Conservation (phyloP, 92 coral and sea anemone genomes). For the Zoanthus sociatus region DNA sequence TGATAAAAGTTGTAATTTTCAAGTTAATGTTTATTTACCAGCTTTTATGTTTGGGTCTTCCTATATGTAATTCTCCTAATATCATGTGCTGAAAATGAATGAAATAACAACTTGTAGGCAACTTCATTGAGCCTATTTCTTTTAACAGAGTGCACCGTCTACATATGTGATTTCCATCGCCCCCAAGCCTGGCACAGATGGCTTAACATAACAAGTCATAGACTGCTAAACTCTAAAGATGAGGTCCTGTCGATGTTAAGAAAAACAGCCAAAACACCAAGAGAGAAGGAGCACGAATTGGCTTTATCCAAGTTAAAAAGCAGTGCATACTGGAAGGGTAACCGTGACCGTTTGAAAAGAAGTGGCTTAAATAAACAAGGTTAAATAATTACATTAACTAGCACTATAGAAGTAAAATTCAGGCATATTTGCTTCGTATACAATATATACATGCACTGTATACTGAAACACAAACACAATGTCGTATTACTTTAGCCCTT, state of each 20-base stretch:
- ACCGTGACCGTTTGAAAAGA: neutral
- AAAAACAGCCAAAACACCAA: neutral
- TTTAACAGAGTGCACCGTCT: neutral
- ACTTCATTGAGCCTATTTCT: neutral
- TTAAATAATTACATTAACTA: neutral
- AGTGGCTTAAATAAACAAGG: neutral
- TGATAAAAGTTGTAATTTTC: neutral
- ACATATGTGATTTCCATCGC: conserved; percentile 45
- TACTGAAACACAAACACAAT: neutral
- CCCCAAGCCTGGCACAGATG: conserved; percentile 57
- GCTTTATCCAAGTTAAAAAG: neutral
- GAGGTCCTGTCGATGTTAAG: neutral
- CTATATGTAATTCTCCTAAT: neutral
- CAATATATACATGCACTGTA: neutral
- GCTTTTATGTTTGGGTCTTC: neutral
- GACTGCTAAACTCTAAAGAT: neutral
- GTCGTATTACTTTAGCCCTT: neutral
- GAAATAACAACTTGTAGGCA: neutral
- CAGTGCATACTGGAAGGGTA: neutral
- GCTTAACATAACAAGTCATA: neutral
- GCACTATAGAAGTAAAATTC: neutral
- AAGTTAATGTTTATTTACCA: neutral
- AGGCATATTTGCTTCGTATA: neutral
- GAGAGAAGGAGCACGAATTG: neutral
- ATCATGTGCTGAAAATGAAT: neutral